Evolutionary conservation across 2,797 vertebrate species (phyloP), one percentile per base, ranked within the genome.

Genomic region (Aratinga solstitialis): DNA sequence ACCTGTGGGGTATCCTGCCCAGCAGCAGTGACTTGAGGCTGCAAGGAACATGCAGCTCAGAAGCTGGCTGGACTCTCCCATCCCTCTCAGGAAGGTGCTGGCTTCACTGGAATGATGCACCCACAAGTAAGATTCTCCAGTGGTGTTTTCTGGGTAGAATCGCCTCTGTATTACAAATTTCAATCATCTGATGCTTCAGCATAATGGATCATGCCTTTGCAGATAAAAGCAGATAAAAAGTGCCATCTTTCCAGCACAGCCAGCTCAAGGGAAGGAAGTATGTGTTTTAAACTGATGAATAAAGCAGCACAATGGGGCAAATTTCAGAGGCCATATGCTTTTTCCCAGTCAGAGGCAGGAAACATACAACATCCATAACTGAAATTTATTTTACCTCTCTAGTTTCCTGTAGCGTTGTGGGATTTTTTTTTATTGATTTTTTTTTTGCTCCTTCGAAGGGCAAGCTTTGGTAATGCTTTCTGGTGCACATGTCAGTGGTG

Each of bases 381-480:
- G 51, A 92, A 47, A 93, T 58, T 89, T 91, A 83, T 71, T 90
- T 81, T 66, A 65, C 45, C 71, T 91, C 32, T 78, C 71, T 56
- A 10, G 59, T 85, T 74, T 93, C 23, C 79, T 59, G 51, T 7
- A 43, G 65, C 34, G 3, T 19, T 20, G 26, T 26, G 47, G 73
- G 66, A 73, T 66, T 76, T 58, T 62, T 62, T 51, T 66, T 53
- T 50, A 22, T 54, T 16, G n/a, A 2, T 42, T 5, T 5, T 21
- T 21, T 82, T 86, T 59, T 74, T 36, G 14, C 53, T 51, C 63
- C 72, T 84, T 40, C 32, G 56, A 93, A 77, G 29, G 54, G 20
- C 43, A 84, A 79, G 24, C 67, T 65, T 56, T 45, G 79, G 21
- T 30, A 51, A 45, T 58, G 42, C 23, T 53, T 83, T 62, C 26